A percentile compares a stretch with the other conserved stretches of the same genome.
phyloP scores from a whole-genome alignment of 2,888 invertebrate genomes.

The Lasius fuliginosus region DNA sequence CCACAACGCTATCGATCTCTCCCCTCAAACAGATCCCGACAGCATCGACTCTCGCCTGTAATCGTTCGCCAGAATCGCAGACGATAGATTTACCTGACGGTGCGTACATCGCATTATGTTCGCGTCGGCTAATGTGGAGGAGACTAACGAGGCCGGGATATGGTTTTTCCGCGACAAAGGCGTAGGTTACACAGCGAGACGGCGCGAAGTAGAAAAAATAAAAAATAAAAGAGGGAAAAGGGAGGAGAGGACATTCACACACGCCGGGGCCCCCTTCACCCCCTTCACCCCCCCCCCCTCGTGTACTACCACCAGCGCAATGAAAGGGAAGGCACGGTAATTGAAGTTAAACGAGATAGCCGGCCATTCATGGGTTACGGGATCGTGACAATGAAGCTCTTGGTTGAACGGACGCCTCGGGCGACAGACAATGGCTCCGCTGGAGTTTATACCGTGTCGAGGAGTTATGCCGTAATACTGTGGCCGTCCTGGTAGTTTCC shows the following conservation, averaged over 20 bases:
- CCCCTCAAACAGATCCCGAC: background rate
- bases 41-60: constrained; percentile 21
- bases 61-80: constrained; percentile 40
- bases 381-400: constrained; percentile 80
- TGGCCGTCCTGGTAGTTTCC: constrained; percentile 65
- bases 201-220: constrained; percentile 48
- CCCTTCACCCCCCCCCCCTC: constrained; percentile 34
- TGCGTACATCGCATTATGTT: constrained; percentile 43
- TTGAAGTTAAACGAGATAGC: constrained; percentile 84
- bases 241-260: constrained; percentile 57
- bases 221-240: constrained; percentile 52
- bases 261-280: constrained; percentile 43
- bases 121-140: constrained; percentile 71
- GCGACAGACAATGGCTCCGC: constrained; percentile 80
- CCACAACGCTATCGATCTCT: background rate
- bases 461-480: constrained; percentile 69
- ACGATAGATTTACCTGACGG: constrained; percentile 45
- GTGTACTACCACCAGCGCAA: constrained; percentile 66
- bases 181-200: constrained; percentile 49
- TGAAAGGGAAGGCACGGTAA: constrained; percentile 81
- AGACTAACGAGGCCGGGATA: constrained; percentile 78
- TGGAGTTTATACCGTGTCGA: constrained; percentile 74
- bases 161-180: constrained; percentile 79
- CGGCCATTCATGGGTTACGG: constrained; percentile 79
- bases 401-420: constrained; percentile 74